phyloP scores from a whole-genome alignment of 2,888 invertebrate species.

The Drosophila recens region DNA sequence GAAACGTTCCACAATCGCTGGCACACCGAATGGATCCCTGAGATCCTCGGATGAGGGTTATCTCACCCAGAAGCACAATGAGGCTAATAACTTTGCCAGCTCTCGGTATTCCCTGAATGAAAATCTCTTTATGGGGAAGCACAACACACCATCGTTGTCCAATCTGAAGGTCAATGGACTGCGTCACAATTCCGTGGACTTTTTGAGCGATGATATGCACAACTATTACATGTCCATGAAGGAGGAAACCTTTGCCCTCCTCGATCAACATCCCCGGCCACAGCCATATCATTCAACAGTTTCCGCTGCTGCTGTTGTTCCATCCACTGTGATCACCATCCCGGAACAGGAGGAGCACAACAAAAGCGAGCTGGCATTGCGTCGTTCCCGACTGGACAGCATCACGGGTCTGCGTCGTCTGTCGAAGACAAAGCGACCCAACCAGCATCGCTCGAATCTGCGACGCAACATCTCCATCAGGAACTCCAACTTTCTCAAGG shows the following conservation, averaged over 20 bases:
- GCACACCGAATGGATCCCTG: constrained; percentile 60
- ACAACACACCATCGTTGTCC: constrained; percentile 69
- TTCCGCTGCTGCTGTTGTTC: background rate
- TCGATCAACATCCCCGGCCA: constrained; percentile 63
- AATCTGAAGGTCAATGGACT: constrained; percentile 73
- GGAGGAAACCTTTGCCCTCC: constrained; percentile 73
- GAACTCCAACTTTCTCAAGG: constrained; percentile 89
- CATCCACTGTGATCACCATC: constrained; percentile 75
- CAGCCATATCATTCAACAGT: background rate
- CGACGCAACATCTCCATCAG: constrained; percentile 83
- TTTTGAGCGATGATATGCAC: constrained; percentile 79
- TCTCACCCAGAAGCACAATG: constrained; percentile 76
- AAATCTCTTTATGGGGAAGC: constrained; percentile 78
- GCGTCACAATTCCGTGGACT: constrained; percentile 84
- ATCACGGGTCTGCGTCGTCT: constrained; percentile 79
- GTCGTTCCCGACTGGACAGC: constrained; percentile 73
- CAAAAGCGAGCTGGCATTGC: constrained; percentile 47
- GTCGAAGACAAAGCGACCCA: constrained; percentile 81
- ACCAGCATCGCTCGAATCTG: constrained; percentile 81
- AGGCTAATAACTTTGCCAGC: constrained; percentile 68
- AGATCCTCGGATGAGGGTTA: constrained; percentile 81
- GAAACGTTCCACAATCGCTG: constrained; percentile 73
- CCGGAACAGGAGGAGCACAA: constrained; percentile 74
- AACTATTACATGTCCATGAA: constrained; percentile 70
- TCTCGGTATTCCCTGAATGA: constrained; percentile 85